These are phyloP conservation scores for Drosophila helvetica DNA, from an alignment of 2,888 invertebrate species.

Conservation along the genomic window DNA sequence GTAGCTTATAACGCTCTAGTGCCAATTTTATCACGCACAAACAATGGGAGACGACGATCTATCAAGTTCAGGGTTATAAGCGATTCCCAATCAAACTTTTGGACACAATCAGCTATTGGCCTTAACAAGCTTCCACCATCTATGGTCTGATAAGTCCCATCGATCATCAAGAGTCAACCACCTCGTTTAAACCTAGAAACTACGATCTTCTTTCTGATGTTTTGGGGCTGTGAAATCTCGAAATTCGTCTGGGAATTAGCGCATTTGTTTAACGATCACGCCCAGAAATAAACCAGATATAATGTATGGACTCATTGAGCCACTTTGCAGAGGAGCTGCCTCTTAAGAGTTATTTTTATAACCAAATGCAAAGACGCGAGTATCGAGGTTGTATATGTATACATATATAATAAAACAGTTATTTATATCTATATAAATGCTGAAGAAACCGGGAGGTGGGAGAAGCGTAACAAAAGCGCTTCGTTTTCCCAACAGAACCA, in stretches of 20 bases:
- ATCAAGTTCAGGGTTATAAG: slow-evolving; percentile 38
- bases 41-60: slow-evolving; percentile 20
- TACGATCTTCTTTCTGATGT: slow-evolving; percentile 23
- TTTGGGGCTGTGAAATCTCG: slow-evolving; percentile 6
- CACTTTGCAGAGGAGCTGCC: slow-evolving; percentile 11
- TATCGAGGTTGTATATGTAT: background rate
- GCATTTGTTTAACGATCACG: slow-evolving; percentile 12
- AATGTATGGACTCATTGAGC: background rate
- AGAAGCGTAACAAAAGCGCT: background rate
- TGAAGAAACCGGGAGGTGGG: background rate
- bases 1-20: slow-evolving; percentile 44
- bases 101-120: slow-evolving; percentile 19
- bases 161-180: slow-evolving; percentile 11
- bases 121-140: slow-evolving; percentile 29
- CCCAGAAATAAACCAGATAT: slow-evolving; percentile 29
- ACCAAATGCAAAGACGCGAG: slow-evolving; percentile 14
- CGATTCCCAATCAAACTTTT: background rate
- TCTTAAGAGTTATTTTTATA: slow-evolving; percentile 6
- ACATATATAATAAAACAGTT: background rate
- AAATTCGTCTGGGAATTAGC: slow-evolving; percentile 33
- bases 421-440: background rate
- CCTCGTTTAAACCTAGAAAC: slow-evolving; percentile 6
- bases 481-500: background rate
- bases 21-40: slow-evolving; percentile 41
- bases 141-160: slow-evolving; percentile 20